Evolutionary conservation across 2,113 vertebrate species (phyloP).

Genomic region (Catagonus wagneri): DNA sequence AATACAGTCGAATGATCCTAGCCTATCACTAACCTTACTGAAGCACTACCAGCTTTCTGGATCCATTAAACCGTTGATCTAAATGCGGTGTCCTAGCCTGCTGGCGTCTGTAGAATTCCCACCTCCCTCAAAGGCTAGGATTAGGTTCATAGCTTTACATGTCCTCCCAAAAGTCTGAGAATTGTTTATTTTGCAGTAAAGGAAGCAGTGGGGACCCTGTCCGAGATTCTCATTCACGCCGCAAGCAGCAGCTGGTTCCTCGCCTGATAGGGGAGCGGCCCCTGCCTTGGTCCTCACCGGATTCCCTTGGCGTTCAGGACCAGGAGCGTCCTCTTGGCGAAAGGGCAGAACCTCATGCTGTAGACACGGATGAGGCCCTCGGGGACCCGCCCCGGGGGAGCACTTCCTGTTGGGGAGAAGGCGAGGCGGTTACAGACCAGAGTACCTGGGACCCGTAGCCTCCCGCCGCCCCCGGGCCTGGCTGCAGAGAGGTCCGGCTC

Average conservation of each 20-base stretch:
- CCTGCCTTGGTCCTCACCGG: conserved; percentile 85
- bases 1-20: too few relatives aligned
- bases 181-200: not conserved
- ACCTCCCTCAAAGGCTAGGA: rapidly evolving
- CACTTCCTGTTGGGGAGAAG: conserved; percentile 85
- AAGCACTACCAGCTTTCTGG: not conserved
- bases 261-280: rapidly evolving
- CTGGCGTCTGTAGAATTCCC: not conserved
- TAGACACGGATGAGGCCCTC: conserved; percentile 90
- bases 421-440: rapidly evolving
- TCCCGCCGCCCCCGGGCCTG: rapidly evolving
- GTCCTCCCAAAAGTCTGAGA: not conserved
- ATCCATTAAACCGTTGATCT: not conserved
- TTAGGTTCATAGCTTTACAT: not conserved
- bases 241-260: not conserved
- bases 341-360: conserved; percentile 98
- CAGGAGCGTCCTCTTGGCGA: conserved; percentile 90
- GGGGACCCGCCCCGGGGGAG: conserved; percentile 90
- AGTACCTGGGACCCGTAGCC: rapidly evolving
- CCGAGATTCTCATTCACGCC: not conserved
- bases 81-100: not conserved
- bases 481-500: not conserved
- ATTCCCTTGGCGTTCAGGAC: conserved; percentile 94
- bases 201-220: not conserved
- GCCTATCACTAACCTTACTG: not conserved